Evolutionary conservation across 2,888 invertebrate genomes (phyloP).

Genomic region (Formica aserva): DNA sequence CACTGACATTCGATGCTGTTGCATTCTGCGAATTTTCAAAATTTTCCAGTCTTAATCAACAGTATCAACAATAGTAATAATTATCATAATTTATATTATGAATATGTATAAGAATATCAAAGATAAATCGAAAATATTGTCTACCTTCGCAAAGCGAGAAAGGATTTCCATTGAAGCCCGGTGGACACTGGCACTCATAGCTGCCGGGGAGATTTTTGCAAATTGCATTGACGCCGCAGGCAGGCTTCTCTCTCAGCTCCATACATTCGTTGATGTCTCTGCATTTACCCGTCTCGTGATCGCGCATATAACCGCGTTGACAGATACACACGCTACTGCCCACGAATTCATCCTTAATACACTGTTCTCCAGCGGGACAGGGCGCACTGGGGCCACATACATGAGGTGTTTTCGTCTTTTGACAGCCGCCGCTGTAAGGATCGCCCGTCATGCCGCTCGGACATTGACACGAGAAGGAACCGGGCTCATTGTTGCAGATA

Average conservation of each 20-base stretch:
- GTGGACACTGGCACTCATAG: conserved; percentile 96
- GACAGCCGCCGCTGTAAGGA: conserved; percentile 92
- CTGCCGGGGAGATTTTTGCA: conserved; percentile 97
- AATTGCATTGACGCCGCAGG: conserved; percentile 95
- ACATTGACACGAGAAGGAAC: conserved; percentile 95
- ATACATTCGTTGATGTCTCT: conserved; percentile 95
- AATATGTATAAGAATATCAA: background rate
- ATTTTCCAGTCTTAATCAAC: background rate
- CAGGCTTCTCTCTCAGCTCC: conserved; percentile 90
- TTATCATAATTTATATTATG: background rate
- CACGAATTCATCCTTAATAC: conserved; percentile 91
- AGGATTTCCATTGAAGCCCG: conserved; percentile 96
- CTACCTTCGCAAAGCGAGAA: conserved; percentile 92
- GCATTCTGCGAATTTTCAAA: conserved; percentile 87
- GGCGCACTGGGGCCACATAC: conserved; percentile 92
- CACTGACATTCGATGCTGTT: conserved; percentile 94
- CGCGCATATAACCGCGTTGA: conserved; percentile 94
- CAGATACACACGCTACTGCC: conserved; percentile 95
- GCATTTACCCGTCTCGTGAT: conserved; percentile 91
- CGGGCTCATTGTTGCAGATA: conserved; percentile 95
- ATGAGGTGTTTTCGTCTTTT: conserved; percentile 88
- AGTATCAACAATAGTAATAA: background rate
- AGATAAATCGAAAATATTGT: background rate
- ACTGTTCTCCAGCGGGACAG: conserved; percentile 94
- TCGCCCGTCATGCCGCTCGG: conserved; percentile 93